phyloP scores from a whole-genome alignment of 2,113 vertebrate genomes.

The Hyperoodon ampullatus region DNA sequence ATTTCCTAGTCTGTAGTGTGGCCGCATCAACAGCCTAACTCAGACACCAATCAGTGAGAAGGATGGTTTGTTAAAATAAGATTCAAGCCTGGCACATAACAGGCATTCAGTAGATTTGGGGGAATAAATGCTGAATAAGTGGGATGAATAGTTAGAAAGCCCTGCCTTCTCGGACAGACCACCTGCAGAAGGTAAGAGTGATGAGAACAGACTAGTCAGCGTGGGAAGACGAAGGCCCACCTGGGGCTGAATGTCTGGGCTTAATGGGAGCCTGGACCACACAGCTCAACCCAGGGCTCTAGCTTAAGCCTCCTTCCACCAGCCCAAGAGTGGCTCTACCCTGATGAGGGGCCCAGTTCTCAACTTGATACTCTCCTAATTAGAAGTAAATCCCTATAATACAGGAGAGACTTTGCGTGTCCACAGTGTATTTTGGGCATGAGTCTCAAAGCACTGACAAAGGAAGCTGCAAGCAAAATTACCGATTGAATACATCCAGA shows the following conservation, averaged over 20 bases:
- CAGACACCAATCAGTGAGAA: background rate
- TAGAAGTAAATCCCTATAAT: conserved; percentile 32
- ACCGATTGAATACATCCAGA: conserved; percentile 46
- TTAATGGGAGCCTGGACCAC: background rate
- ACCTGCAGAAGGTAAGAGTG: background rate
- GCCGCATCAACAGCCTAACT: too few species aligned
- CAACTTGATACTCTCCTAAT: conserved; percentile 21
- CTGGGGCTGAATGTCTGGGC: background rate
- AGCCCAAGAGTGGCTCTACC: background rate
- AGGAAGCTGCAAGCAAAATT: conserved; percentile 37
- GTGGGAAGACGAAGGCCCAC: background rate
- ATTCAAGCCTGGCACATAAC: background rate
- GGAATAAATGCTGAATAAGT: background rate
- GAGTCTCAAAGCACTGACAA: conserved; percentile 23
- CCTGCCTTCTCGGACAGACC: background rate
- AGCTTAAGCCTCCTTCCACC: background rate
- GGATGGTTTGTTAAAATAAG: background rate
- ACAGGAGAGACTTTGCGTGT: background rate
- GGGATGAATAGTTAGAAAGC: background rate
- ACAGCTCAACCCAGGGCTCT: background rate
- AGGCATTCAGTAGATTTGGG: background rate
- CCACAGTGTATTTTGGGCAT: background rate
- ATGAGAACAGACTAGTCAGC: background rate
- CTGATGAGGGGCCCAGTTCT: background rate
- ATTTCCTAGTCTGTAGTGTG: background rate